A percentile compares a stretch with the other conserved stretches of the same genome.
Evolutionary conservation across 2,888 invertebrate genomes (phyloP).

Genomic region (Linnaemya vulpina): DNA sequence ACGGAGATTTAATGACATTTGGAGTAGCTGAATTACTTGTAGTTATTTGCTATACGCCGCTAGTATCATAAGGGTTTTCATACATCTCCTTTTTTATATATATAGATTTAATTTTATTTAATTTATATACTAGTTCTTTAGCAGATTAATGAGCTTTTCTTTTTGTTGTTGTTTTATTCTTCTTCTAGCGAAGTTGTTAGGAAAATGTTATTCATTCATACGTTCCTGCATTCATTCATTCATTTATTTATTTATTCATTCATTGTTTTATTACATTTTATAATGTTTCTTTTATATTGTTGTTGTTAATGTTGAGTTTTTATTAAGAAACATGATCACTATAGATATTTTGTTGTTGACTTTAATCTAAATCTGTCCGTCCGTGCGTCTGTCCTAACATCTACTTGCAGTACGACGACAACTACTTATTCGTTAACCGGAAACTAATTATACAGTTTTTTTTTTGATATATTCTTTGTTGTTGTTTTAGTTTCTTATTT

Average conservation of each 20-base stretch:
- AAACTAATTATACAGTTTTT: conserved; percentile 80
- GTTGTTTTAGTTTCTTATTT: conserved; percentile 36
- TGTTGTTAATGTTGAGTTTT: conserved; percentile 72
- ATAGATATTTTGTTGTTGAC: conserved; percentile 66
- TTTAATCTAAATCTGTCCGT: conserved; percentile 24
- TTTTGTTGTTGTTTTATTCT: not conserved
- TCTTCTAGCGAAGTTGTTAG: not conserved
- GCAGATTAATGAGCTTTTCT: conserved; percentile 7
- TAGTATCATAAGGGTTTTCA: not conserved
- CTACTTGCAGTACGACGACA: conserved; percentile 27
- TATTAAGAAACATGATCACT: conserved; percentile 80
- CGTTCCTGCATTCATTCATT: conserved; percentile 37
- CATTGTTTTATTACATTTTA: conserved; percentile 37
- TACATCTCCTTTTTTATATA: not conserved
- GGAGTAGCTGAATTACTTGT: too few relatives aligned
- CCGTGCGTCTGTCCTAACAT: conserved; percentile 16
- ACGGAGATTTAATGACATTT: too few relatives aligned
- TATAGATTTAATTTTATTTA: not conserved
- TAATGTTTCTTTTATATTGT: conserved; percentile 16
- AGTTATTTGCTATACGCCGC: not conserved
- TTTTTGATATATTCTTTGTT: conserved; percentile 5
- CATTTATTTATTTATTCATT: conserved; percentile 27
- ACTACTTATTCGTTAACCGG: conserved; percentile 75
- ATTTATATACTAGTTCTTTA: not conserved
- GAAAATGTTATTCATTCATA: conserved; percentile 55